Conservation (phyloP, 1,140 invertebrate species). For the Hylaeus anthracinus region DNA sequence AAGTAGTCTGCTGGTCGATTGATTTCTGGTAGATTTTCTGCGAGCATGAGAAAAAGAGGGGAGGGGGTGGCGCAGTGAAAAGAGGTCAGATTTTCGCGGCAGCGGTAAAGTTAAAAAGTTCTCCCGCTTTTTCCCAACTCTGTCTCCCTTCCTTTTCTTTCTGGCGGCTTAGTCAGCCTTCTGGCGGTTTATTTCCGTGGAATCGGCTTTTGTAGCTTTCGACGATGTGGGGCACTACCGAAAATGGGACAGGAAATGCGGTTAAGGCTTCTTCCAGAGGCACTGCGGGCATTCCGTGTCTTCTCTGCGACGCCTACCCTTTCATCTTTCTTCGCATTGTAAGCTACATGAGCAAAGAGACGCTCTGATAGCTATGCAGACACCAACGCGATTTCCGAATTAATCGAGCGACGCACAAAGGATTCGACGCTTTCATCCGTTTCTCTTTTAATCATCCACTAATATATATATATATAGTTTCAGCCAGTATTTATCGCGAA, state of each 20-base stretch:
- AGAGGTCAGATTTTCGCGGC: constrained; percentile 49
- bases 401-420: constrained; percentile 18
- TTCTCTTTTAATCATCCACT: constrained; percentile 2
- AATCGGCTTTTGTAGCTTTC: constrained; percentile 62
- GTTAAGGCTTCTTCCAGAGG: constrained; percentile 56
- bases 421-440: neutral
- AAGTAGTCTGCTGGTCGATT: constrained; percentile 39
- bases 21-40: constrained; percentile 51
- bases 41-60: neutral
- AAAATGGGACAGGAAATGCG: constrained; percentile 64
- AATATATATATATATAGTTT: neutral
- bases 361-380: constrained; percentile 9
- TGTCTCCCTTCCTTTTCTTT: constrained; percentile 21
- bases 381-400: constrained; percentile 14
- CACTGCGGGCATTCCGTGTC: constrained; percentile 39
- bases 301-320: constrained; percentile 34
- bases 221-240: constrained; percentile 39
- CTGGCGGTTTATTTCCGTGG: constrained; percentile 60
- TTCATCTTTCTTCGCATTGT: constrained; percentile 35
- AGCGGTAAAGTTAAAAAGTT: constrained; percentile 50
- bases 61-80: neutral
- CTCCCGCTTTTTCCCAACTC: neutral
- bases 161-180: constrained; percentile 49
- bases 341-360: neutral
- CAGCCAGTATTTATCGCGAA: too few relatives aligned